A percentile compares a stretch with the other conserved stretches of the same genome.
Evolutionary conservation across 2,113 vertebrate genomes (phyloP).

Genomic region (Perccottus glenii): DNA sequence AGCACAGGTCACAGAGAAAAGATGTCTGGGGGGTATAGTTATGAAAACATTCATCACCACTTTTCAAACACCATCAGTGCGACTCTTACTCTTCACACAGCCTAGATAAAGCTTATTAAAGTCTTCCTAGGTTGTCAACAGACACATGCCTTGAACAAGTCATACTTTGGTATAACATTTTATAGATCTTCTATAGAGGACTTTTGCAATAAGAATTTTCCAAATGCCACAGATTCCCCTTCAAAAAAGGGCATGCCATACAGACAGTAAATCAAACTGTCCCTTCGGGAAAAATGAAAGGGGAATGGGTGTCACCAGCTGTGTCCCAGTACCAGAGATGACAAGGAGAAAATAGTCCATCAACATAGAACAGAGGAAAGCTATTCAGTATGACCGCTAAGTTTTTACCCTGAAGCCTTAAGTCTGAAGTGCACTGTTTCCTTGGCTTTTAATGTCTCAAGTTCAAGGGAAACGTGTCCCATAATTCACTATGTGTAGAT

Average conservation of each 20-base stretch:
- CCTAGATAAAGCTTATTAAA: slow-evolving; percentile 33
- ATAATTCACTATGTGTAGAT: neutral
- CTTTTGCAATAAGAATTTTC: slow-evolving; percentile 44
- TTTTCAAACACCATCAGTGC: slow-evolving; percentile 47
- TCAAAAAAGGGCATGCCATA: slow-evolving; percentile 60
- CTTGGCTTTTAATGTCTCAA: slow-evolving; percentile 20
- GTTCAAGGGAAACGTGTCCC: neutral
- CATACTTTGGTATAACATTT: neutral
- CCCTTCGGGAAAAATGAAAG: slow-evolving; percentile 59
- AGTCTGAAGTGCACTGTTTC: slow-evolving; percentile 25
- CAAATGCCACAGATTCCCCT: slow-evolving; percentile 61
- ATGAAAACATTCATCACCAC: slow-evolving; percentile 66
- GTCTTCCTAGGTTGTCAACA: slow-evolving; percentile 3
- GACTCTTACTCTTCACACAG: slow-evolving; percentile 39
- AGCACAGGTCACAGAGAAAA: slow-evolving; percentile 67
- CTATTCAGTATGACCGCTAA: slow-evolving; percentile 33
- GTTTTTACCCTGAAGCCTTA: slow-evolving; percentile 39
- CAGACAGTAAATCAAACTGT: slow-evolving; percentile 73
- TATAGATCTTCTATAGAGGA: slow-evolving; percentile 4
- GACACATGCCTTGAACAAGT: slow-evolving; percentile 1
- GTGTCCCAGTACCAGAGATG: slow-evolving; percentile 68
- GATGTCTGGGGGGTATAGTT: slow-evolving; percentile 50
- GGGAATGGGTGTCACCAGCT: slow-evolving; percentile 64
- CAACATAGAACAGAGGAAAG: slow-evolving; percentile 53
- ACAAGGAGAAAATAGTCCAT: slow-evolving; percentile 76